Percentiles rank a stretch among this genome's conserved stretches.
These are phyloP conservation scores for Atrina japonica DNA, from an alignment of 2,888 invertebrate species.

Conservation along the genomic window DNA sequence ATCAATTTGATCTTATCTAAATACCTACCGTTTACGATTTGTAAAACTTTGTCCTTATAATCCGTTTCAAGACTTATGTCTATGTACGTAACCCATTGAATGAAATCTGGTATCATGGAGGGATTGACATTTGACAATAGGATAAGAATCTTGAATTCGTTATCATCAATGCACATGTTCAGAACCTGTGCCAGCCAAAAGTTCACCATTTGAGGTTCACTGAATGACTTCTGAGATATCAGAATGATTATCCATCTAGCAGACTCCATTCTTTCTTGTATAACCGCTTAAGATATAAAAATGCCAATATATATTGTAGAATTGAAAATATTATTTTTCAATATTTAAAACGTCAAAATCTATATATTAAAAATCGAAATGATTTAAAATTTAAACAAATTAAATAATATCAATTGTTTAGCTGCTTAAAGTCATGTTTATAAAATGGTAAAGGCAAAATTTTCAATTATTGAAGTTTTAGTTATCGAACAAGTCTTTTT, in stretches of 20 bases:
- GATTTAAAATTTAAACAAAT: too few species aligned
- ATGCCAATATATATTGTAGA: too few species aligned
- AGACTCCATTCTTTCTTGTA: conserved; percentile 17
- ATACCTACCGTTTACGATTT: conserved; percentile 19
- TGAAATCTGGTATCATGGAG: conserved; percentile 13
- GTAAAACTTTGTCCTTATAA: conserved; percentile 14
- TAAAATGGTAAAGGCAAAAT: too few species aligned
- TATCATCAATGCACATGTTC: conserved; percentile 25
- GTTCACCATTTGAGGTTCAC: background rate
- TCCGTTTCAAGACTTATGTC: conserved; percentile 2
- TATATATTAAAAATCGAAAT: too few species aligned
- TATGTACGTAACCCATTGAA: conserved; percentile 30
- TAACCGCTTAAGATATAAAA: background rate
- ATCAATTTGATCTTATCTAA: background rate
- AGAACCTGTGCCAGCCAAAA: conserved; percentile 20
- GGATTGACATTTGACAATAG: conserved; percentile 17
- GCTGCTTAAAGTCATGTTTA: too few species aligned
- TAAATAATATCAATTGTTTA: too few species aligned
- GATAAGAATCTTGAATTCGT: conserved; percentile 17
- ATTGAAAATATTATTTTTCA: too few species aligned
- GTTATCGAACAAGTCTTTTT: too few species aligned
- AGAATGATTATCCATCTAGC: conserved; percentile 25
- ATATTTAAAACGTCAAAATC: too few species aligned
- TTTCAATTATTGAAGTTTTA: too few species aligned
- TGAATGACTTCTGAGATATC: conserved; percentile 2